These are phyloP conservation scores for Gallirallus australis DNA, from an alignment of 2,797 vertebrate genomes.

Conservation along the genomic window DNA sequence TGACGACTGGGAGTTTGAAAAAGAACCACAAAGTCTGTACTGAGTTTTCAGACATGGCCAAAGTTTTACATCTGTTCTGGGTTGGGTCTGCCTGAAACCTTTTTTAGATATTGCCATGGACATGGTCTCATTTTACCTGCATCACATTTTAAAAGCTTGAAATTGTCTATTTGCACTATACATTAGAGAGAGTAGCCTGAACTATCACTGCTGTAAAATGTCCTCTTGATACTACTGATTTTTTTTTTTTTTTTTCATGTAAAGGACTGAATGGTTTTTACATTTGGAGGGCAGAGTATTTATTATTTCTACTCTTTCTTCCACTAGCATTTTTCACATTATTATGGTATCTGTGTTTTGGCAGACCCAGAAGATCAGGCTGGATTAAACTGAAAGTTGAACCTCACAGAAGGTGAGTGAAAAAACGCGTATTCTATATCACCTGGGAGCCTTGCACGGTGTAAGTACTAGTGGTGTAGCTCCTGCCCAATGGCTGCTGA, in stretches of 20 bases:
- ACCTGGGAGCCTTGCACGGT: background rate
- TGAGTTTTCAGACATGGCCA: background rate
- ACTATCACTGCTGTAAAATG: background rate
- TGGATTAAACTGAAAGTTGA: background rate
- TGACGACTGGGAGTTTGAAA: background rate
- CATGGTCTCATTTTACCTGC: background rate
- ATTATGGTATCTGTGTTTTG: background rate
- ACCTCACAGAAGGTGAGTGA: background rate
- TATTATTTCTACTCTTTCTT: background rate
- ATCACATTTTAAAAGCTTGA: background rate
- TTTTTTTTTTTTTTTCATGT: background rate
- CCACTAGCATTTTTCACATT: background rate
- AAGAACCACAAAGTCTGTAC: background rate
- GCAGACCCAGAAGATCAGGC: background rate
- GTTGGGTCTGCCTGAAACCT: background rate
- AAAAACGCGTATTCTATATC: background rate
- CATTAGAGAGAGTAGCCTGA: background rate
- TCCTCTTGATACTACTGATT: background rate
- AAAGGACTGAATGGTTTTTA: background rate
- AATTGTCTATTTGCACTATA: background rate
- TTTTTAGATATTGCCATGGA: accelerated
- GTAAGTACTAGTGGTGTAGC: background rate
- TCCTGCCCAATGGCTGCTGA: background rate
- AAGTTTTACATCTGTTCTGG: background rate
- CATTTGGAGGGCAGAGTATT: background rate